Base-by-base conservation (phyloP, 1,140 invertebrate species). In the Drosophila cardini region DNA sequence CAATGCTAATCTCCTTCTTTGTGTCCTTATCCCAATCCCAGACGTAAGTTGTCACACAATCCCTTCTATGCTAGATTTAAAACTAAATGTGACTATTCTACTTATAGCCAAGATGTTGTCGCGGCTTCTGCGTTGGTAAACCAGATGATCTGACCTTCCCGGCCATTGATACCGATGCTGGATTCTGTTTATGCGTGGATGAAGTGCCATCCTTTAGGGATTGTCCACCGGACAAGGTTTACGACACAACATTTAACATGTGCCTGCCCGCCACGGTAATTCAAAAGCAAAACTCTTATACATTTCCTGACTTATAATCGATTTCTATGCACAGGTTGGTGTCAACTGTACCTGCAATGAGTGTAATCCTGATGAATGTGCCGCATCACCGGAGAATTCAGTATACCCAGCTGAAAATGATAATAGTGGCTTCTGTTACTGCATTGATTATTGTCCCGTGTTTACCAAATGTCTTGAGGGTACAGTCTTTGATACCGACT, bases 131-230 rank as follows among this genome's bases (percentile, higher is more conserved):
- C 21, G 38, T 50, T 13, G 46, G 36, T 7, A 76, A 87, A 34
- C 0, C 50, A 0, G 50, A 91, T n/a, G 67, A 45, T 40, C 2
- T 15, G 2, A 71, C 67, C 11, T 62, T 90, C 36, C 55, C 89
- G 1, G 64, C 90, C 1, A 0, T 67, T 4, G 58, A 53, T 4
- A 72, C 57, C 4, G 50, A 70, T 30, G 30, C 62, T 13, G 83
- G 79, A 6, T 86, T 87, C 84, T 86, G 83, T 40, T 0, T 65
- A 2, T 86, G 83, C 42, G 0, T 61, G 8, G 52, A 76, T n/a
- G 79, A 83, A 16, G 18, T 83, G 11, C 68, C 76, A 9, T 4
- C 36, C 0, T 80, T 26, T 34, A 9, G 62, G 0, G n/a, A 40
- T 1, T 80, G 78, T 15, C 63, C 43, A 0, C 0, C 0, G 1